Evolutionary conservation across 2,888 invertebrate genomes (phyloP).

Genomic region (Noctua pronuba): DNA sequence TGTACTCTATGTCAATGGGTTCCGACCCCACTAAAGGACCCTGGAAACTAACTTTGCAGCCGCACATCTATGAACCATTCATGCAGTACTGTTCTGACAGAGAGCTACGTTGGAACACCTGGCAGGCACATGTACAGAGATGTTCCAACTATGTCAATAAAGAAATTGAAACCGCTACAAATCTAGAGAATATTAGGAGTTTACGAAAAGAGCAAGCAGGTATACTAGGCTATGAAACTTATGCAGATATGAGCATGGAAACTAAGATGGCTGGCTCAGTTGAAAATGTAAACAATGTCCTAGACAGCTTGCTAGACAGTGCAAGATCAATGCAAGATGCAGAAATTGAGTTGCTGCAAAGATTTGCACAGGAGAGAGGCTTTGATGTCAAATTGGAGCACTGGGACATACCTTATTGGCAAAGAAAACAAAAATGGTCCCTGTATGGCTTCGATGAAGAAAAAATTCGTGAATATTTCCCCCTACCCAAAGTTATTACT

Average conservation of each 20-base stretch:
- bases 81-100: slow-evolving; percentile 96
- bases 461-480: slow-evolving; percentile 95
- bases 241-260: slow-evolving; percentile 96
- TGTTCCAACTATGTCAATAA: slow-evolving; percentile 92
- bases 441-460: slow-evolving; percentile 93
- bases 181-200: slow-evolving; percentile 94
- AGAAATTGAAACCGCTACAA: slow-evolving; percentile 92
- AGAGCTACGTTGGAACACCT: slow-evolving; percentile 94
- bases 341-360: slow-evolving; percentile 93
- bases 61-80: slow-evolving; percentile 93
- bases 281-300: slow-evolving; percentile 93
- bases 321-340: slow-evolving; percentile 94
- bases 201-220: slow-evolving; percentile 93
- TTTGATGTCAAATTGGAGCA: slow-evolving; percentile 92
- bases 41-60: slow-evolving; percentile 95
- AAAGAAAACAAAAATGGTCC: slow-evolving; percentile 93
- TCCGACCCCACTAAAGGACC: slow-evolving; percentile 93
- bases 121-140: slow-evolving; percentile 94
- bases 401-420: slow-evolving; percentile 97
- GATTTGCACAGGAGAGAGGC: slow-evolving; percentile 94
- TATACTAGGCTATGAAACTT: slow-evolving; percentile 94
- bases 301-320: slow-evolving; percentile 92
- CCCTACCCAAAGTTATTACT: slow-evolving; percentile 94
- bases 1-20: slow-evolving; percentile 92
- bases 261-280: slow-evolving; percentile 97